Evolutionary conservation across 2,888 invertebrate genomes (phyloP).

Genomic region (Anoplius nigerrimus): DNA sequence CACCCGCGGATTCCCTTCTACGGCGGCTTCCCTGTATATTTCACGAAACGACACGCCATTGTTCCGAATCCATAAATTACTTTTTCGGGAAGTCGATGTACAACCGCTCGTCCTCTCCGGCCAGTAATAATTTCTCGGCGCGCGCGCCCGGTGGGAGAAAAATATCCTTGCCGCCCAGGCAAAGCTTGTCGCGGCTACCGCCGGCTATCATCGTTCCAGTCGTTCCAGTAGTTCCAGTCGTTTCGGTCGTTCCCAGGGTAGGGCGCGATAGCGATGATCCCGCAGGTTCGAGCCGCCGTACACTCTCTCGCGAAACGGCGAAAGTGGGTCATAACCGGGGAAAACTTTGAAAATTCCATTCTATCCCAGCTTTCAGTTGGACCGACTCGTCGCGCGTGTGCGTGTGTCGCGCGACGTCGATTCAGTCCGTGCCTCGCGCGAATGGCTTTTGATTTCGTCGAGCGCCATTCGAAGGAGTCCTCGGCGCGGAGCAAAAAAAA

Average conservation of each 20-base stretch:
- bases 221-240: too few relatives aligned
- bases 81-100: slow-evolving; percentile 29
- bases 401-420: too few relatives aligned
- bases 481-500: too few relatives aligned
- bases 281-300: too few relatives aligned
- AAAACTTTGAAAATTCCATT: slow-evolving; percentile 50
- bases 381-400: too few relatives aligned
- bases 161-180: slow-evolving; percentile 38
- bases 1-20: background rate
- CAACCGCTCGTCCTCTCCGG: background rate
- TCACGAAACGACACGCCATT: slow-evolving; percentile 26
- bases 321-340: slow-evolving; percentile 41
- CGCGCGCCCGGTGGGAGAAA: slow-evolving; percentile 40
- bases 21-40: slow-evolving; percentile 25
- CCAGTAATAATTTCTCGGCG: slow-evolving; percentile 43
- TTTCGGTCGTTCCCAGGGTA: too few relatives aligned
- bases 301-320: slow-evolving; percentile 27
- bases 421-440: background rate
- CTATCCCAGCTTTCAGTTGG: slow-evolving; percentile 31
- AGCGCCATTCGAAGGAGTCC: too few relatives aligned
- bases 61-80: slow-evolving; percentile 48
- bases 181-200: slow-evolving; percentile 29
- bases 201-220: background rate
- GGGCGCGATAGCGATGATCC: background rate
- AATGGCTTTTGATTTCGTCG: background rate